Conservation (phyloP, 1,140 invertebrate species). For the Heterodera schachtii region DNA sequence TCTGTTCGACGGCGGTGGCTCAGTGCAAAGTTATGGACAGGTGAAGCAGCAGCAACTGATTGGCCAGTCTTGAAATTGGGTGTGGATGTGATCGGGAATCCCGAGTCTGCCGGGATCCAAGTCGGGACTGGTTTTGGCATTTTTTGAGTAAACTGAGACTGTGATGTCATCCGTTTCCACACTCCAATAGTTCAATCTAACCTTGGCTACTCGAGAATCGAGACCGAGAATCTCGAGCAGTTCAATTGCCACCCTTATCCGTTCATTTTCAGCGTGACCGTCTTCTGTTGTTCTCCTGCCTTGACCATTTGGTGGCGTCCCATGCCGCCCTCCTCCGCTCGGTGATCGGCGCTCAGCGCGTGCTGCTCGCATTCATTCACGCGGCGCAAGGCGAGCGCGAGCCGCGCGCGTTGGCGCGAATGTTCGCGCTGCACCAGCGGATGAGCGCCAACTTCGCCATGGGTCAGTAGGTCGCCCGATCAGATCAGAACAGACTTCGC, state of each 20-base stretch:
- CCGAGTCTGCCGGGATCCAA: no score
- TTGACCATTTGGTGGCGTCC: conserved; percentile 31
- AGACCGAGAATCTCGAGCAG: no score
- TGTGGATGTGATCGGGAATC: no score
- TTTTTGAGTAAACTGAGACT: no score
- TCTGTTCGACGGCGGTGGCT: conserved; percentile 37
- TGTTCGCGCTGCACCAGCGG: conserved; percentile 39
- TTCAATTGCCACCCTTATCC: no score
- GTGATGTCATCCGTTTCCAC: no score
- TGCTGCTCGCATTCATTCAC: conserved; percentile 37
- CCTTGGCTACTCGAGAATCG: no score
- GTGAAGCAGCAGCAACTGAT: not conserved
- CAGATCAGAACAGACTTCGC: not conserved
- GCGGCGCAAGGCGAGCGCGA: conserved; percentile 52
- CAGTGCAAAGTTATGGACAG: conserved; percentile 39
- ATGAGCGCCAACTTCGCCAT: conserved; percentile 26
- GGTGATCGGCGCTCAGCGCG: conserved; percentile 7
- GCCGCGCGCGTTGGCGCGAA: conserved; percentile 45
- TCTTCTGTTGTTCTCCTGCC: conserved; percentile 27
- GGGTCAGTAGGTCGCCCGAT: conserved; percentile 25
- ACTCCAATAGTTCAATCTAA: no score
- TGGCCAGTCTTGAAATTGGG: no score
- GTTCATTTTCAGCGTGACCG: conserved; percentile 29
- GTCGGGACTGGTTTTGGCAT: no score
- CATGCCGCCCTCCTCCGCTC: conserved; percentile 3